Evolutionary conservation across 2,888 invertebrate genomes (phyloP).

Genomic region (Drosophila stalkeri): DNA sequence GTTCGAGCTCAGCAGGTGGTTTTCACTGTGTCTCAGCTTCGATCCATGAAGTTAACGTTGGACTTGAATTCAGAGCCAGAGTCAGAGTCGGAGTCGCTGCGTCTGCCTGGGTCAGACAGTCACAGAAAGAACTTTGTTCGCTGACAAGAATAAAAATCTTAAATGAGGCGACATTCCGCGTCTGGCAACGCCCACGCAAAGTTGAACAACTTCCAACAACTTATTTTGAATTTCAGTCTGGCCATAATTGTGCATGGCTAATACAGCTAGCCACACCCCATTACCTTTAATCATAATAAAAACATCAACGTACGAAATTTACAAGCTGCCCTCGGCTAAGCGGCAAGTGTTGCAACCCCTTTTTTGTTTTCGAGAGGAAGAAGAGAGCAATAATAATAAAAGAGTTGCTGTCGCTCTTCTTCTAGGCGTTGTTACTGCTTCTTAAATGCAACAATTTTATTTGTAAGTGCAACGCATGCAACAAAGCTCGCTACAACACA

Average conservation of each 20-base stretch:
- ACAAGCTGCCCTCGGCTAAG: slow-evolving; percentile 59
- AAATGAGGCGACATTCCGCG: slow-evolving; percentile 54
- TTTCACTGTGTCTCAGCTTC: slow-evolving; percentile 61
- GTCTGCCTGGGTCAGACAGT: slow-evolving; percentile 53
- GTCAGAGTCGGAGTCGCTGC: slow-evolving; percentile 40
- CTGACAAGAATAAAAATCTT: slow-evolving; percentile 17
- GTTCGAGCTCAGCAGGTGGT: slow-evolving; percentile 80
- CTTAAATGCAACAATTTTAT: slow-evolving; percentile 80
- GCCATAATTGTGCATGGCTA: slow-evolving; percentile 62
- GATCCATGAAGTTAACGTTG: slow-evolving; percentile 12
- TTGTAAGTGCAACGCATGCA: slow-evolving; percentile 69
- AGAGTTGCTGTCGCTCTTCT: slow-evolving; percentile 38
- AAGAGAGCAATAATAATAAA: slow-evolving; percentile 17
- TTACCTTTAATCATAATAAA: slow-evolving; percentile 73
- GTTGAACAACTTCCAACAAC: slow-evolving; percentile 36
- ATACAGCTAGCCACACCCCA: slow-evolving; percentile 72
- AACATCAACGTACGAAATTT: slow-evolving; percentile 77
- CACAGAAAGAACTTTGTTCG: slow-evolving; percentile 43
- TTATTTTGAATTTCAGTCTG: slow-evolving; percentile 30
- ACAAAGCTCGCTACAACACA: slow-evolving; percentile 47
- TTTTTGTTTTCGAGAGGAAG: slow-evolving; percentile 1
- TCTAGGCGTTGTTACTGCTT: slow-evolving; percentile 71
- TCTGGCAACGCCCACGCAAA: slow-evolving; percentile 62
- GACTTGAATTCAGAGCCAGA: slow-evolving; percentile 11
- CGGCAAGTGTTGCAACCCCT: slow-evolving; percentile 25